Base-by-base conservation (phyloP, 2,113 vertebrate genomes). In the Fulica atra region DNA sequence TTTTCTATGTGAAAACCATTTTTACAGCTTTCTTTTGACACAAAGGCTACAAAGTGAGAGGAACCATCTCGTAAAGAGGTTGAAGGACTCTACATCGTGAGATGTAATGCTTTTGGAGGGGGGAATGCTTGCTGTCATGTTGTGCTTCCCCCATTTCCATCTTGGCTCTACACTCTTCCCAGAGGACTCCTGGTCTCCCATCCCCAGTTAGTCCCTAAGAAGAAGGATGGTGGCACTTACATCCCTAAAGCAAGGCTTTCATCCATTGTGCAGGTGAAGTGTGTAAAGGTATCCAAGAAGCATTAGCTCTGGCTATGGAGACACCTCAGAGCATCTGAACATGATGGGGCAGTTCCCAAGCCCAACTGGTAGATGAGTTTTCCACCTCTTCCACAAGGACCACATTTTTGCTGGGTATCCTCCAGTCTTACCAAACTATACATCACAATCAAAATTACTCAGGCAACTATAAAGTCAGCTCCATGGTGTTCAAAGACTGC, bases 1-100 rank as follows among this genome's bases (percentile, higher is more conserved):
- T 77, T 77, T 72, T 0, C 0, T 6, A 11, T 6, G 38, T 18
- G 20, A 59, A 87, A 59, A 38, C 2, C 0, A 0, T 61, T 77
- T 68, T 73, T n/a, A 16, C n/a, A 81, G 33, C 12, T 84, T 90
- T 11, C 31, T 86, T 88, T 92, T 57, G 65, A 74, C 16, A 5
- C 0, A 0, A 35, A 61, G 76, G 19, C 33, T 61, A 29, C 21
- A 73, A 88, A 87, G 29, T 0, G 0, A 79, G 57, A 91, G 33
- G 61, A 89, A 78, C 10, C 6, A 20, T 11, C 46, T n/a, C 72
- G 44, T 14, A 46, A 54, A 86, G 48, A 87, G 42, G 29, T 4
- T 60, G 51, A 28, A 73, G 8, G 38, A 77, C 48, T 48, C 42
- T 33, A n/a, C 13, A 81, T 40, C 25, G 54, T 28, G 36, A 71